Conservation (phyloP, 2,888 invertebrate species). For the Leptogaster cylindrica region DNA sequence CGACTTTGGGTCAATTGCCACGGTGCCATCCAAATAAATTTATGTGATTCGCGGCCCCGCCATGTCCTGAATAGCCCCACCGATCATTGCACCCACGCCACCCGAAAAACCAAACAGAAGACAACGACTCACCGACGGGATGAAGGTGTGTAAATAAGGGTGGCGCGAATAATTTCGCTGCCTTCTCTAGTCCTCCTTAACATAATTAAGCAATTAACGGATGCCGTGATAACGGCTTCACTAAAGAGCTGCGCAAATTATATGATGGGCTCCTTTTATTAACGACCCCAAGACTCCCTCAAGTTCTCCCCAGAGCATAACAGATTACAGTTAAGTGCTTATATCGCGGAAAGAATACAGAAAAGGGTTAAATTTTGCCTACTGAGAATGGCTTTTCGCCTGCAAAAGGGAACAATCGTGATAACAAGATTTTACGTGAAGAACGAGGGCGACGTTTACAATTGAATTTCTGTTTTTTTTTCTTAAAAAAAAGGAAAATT, state of each 20-base stretch:
- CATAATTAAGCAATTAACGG: conserved; percentile 54
- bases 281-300: conserved; percentile 22
- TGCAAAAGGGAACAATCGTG: conserved; percentile 18
- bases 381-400: background rate
- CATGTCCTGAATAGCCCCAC: background rate
- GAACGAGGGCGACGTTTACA: background rate
- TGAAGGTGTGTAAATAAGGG: no score
- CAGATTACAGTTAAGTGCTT: conserved; percentile 6
- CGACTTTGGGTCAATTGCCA: conserved; percentile 6
- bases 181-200: conserved; percentile 49
- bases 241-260: conserved; percentile 40
- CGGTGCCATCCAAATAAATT: conserved; percentile 2
- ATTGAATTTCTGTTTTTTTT: no score
- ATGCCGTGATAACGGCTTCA: conserved; percentile 50
- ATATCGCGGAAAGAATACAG: conserved; percentile 13
- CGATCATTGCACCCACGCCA: no score
- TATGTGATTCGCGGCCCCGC: conserved; percentile 3
- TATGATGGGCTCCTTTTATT: conserved; percentile 29
- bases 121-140: no score
- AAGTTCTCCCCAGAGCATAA: background rate
- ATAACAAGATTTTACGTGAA: conserved; percentile 17
- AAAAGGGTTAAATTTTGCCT: conserved; percentile 27
- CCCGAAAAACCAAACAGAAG: no score
- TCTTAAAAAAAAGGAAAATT: no score
- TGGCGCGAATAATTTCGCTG: conserved; percentile 14